A percentile compares a stretch with the other conserved stretches of the same genome.
Evolutionary conservation across 2,797 vertebrate genomes (phyloP).

Genomic region (Anabas testudineus): DNA sequence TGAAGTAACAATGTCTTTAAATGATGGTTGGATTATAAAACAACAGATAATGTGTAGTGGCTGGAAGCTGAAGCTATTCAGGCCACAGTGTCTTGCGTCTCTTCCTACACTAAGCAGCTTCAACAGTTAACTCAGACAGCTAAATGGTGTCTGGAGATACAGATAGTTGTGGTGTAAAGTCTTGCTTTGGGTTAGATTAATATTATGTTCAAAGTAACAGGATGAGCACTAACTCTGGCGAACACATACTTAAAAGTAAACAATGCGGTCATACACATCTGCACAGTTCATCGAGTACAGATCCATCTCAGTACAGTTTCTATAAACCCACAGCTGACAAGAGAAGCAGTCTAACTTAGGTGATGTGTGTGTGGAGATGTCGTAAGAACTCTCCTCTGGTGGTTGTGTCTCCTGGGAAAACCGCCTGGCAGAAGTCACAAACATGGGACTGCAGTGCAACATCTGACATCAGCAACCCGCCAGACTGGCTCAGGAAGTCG

Average conservation of each 20-base stretch:
- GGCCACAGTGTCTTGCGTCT: no score
- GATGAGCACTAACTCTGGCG: not conserved
- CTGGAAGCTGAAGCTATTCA: not conserved
- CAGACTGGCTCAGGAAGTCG: constrained; percentile 8
- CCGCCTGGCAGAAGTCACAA: constrained; percentile 86
- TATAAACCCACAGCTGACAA: not conserved
- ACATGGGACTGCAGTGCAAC: constrained; percentile 80
- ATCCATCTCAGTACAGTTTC: not conserved
- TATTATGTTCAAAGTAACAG: not conserved
- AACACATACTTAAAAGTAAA: constrained; percentile 12
- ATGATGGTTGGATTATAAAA: not conserved
- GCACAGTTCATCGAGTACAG: constrained; percentile 1
- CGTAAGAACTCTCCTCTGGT: constrained; percentile 81
- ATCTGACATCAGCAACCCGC: constrained; percentile 69
- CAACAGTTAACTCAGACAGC: not conserved
- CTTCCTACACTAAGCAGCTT: no score
- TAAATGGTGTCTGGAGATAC: not conserved
- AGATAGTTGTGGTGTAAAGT: not conserved
- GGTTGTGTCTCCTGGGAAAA: constrained; percentile 79
- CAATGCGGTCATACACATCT: not conserved
- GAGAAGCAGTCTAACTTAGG: constrained; percentile 43
- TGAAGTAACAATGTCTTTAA: not conserved
- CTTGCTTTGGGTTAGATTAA: no score
- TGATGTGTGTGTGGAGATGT: constrained; percentile 82
- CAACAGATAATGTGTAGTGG: not conserved